A percentile compares a stretch with the other conserved stretches of the same genome.
Conservation (phyloP, 1,140 invertebrate genomes). For the Pantala flavescens region DNA sequence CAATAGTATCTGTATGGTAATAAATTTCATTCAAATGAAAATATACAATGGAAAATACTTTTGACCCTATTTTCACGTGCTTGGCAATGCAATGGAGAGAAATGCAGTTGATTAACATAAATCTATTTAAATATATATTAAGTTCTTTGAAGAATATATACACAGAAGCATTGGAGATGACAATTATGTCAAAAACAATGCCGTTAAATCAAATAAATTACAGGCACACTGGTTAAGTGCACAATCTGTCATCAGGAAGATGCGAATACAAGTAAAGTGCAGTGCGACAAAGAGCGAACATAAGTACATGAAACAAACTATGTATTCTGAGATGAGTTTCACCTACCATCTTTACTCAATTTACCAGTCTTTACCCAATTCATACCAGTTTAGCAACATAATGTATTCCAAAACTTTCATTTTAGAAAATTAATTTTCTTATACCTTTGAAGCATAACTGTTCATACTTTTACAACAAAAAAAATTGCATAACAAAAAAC, state of each 20-base stretch:
- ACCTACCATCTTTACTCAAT: too few relatives aligned
- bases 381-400: too few relatives aligned
- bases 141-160: not conserved
- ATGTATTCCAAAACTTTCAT: too few relatives aligned
- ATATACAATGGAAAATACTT: slow-evolving; percentile 4
- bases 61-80: not conserved
- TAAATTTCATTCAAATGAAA: not conserved
- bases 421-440: too few relatives aligned
- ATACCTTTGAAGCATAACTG: too few relatives aligned
- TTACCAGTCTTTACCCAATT: too few relatives aligned
- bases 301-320: too few relatives aligned
- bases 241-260: not conserved
- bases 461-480: too few relatives aligned
- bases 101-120: not conserved
- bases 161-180: not conserved
- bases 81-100: not conserved
- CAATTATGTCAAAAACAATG: not conserved
- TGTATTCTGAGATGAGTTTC: too few relatives aligned
- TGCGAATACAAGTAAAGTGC: too few relatives aligned
- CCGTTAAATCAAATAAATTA: not conserved
- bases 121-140: slow-evolving; percentile 6
- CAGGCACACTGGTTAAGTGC: not conserved
- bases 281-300: too few relatives aligned
- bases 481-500: too few relatives aligned
- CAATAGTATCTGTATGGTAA: not conserved